These are phyloP conservation scores for Carabus problematicus DNA, from an alignment of 2,888 invertebrate species.

Conservation along the genomic window DNA sequence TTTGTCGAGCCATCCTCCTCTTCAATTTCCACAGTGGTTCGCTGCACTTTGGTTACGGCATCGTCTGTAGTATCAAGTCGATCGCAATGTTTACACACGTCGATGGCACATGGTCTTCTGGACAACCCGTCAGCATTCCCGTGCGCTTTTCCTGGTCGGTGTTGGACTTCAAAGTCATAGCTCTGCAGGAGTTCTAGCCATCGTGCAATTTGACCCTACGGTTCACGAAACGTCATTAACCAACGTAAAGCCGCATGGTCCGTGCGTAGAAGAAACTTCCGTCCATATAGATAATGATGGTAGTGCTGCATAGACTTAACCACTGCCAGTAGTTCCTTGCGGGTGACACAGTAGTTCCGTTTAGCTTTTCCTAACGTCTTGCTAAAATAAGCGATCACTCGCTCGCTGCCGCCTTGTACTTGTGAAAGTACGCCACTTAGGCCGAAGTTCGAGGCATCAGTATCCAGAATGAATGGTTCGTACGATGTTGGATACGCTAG, in stretches of 20 bases:
- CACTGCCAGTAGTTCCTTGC: conserved; percentile 48
- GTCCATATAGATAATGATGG: conserved; percentile 46
- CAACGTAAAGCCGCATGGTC: conserved; percentile 1
- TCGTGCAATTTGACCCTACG: conserved; percentile 4
- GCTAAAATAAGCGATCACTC: conserved; percentile 15
- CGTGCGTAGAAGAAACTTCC: conserved; percentile 7
- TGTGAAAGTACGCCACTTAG: conserved; percentile 4
- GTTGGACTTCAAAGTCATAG: conserved; percentile 7
- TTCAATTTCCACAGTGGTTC: too few relatives aligned
- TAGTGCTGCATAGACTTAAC: conserved; percentile 49
- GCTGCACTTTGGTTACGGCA: too few relatives aligned
- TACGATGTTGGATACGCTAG: background rate
- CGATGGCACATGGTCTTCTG: conserved; percentile 5
- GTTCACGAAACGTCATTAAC: background rate
- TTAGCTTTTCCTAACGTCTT: conserved; percentile 43
- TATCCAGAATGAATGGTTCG: conserved; percentile 2
- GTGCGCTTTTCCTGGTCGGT: conserved; percentile 15
- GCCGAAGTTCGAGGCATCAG: background rate
- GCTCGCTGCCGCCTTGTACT: conserved; percentile 2
- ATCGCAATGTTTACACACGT: too few relatives aligned
- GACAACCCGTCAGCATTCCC: conserved; percentile 14
- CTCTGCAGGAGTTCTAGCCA: conserved; percentile 1
- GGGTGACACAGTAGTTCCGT: conserved; percentile 48
- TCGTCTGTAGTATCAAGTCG: background rate
- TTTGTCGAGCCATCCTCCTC: too few relatives aligned